phyloP scores from a whole-genome alignment of 2,888 invertebrate species.

The Parnassius orleans region DNA sequence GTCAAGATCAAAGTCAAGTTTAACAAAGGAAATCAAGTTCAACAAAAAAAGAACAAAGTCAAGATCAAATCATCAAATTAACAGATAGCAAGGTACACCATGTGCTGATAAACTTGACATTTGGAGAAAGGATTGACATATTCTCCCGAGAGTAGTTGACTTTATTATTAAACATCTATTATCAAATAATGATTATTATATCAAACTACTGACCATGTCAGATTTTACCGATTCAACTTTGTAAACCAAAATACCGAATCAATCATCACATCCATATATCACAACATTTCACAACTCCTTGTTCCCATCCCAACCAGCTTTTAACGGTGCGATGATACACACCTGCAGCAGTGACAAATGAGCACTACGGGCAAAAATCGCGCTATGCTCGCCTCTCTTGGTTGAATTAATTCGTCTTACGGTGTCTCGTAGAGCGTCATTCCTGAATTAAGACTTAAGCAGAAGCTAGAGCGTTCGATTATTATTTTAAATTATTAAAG shows the following conservation, averaged over 20 bases:
- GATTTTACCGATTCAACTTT: too few relatives aligned
- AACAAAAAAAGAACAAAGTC: too few relatives aligned
- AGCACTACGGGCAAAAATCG: conserved; percentile 75
- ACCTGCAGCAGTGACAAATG: conserved; percentile 76
- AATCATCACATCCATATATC: conserved; percentile 1
- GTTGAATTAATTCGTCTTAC: conserved; percentile 78
- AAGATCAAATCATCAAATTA: too few relatives aligned
- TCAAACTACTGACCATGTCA: too few relatives aligned
- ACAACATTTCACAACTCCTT: conserved; percentile 1
- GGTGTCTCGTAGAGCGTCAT: conserved; percentile 72
- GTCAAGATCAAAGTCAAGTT: too few relatives aligned
- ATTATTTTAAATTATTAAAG: neutral
- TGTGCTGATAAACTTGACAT: too few relatives aligned
- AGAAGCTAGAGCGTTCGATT: neutral
- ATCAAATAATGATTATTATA: too few relatives aligned
- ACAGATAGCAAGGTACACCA: too few relatives aligned
- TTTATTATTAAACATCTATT: too few relatives aligned
- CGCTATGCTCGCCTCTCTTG: conserved; percentile 56
- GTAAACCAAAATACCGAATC: conserved; percentile 8
- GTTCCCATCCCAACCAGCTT: conserved; percentile 11
- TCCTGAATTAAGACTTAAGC: conserved; percentile 30
- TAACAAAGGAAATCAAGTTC: too few relatives aligned
- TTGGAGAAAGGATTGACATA: too few relatives aligned
- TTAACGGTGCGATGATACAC: conserved; percentile 56
- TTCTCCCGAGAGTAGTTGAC: too few relatives aligned